Conservation (phyloP, 2,113 vertebrate genomes). For the Salminus brasiliensis region DNA sequence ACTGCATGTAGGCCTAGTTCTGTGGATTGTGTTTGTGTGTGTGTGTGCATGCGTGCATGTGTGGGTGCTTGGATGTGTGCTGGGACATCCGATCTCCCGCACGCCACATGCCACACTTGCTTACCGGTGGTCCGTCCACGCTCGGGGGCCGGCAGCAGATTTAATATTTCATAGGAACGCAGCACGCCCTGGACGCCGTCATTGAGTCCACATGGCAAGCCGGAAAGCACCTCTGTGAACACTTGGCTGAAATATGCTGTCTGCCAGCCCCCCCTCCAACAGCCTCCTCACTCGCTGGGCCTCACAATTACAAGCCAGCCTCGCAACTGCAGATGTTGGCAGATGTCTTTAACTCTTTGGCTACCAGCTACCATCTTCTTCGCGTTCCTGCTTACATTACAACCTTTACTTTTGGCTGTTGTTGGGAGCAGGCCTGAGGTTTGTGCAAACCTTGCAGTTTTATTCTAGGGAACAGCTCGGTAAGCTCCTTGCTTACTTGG, state of each 20-base stretch:
- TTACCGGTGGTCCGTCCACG: conserved; percentile 94
- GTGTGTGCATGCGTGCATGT: conserved; percentile 47
- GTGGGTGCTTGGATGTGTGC: conserved; percentile 68
- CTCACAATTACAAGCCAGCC: conserved; percentile 89
- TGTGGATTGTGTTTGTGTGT: conserved; percentile 35
- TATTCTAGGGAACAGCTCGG: neutral
- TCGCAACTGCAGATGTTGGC: conserved; percentile 89
- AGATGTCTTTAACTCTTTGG: conserved; percentile 74
- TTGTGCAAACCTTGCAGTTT: neutral
- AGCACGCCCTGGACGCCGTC: conserved; percentile 88
- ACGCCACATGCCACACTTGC: conserved; percentile 72
- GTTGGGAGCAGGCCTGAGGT: neutral
- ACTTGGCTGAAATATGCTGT: conserved; percentile 91
- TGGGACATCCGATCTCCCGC: conserved; percentile 73
- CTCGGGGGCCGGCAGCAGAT: conserved; percentile 84
- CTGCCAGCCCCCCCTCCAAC: conserved; percentile 84
- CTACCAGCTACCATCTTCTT: conserved; percentile 39
- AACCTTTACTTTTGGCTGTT: conserved; percentile 1
- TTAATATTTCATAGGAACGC: conserved; percentile 96
- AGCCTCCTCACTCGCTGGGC: conserved; percentile 79
- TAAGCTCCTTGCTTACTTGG: neutral
- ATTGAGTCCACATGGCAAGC: conserved; percentile 97
- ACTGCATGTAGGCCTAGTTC: conserved; percentile 12
- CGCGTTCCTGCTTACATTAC: neutral
- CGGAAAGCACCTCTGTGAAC: conserved; percentile 94